Evolutionary conservation across 2,888 invertebrate species (phyloP).

Genomic region (Agrypnus murinus): DNA sequence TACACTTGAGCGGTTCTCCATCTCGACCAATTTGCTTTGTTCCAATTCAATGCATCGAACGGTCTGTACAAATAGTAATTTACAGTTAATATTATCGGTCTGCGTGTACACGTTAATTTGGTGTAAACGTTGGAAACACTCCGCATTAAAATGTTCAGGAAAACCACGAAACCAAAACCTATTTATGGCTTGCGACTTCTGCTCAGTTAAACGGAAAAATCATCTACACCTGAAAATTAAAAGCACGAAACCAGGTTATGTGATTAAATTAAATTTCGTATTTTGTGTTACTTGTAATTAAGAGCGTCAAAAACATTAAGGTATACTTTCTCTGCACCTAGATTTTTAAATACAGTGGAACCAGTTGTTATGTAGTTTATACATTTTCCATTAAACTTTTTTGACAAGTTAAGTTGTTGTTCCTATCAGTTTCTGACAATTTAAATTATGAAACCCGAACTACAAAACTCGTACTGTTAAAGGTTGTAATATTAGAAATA

Average conservation of each 20-base stretch:
- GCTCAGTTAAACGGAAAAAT: constrained; percentile 13
- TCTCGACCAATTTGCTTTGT: constrained; percentile 32
- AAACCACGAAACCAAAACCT: constrained; percentile 10
- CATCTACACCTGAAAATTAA: constrained; percentile 17
- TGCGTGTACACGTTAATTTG: constrained; percentile 26
- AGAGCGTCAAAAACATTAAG: constrained; percentile 17
- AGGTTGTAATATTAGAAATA: no score
- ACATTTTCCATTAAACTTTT: no score
- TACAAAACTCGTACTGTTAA: no score
- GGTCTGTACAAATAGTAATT: constrained; percentile 25
- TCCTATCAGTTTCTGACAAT: no score
- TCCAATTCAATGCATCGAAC: constrained; percentile 17
- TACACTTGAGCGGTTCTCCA: constrained; percentile 28
- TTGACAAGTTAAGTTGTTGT: no score
- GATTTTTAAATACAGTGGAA: no score
- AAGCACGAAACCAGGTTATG: constrained; percentile 3
- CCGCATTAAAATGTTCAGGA: constrained; percentile 17
- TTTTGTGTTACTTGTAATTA: constrained; percentile 2
- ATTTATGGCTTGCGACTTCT: constrained; percentile 12
- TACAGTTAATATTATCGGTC: constrained; percentile 26
- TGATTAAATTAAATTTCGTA: constrained; percentile 9
- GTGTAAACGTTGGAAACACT: constrained; percentile 14
- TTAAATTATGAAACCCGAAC: no score
- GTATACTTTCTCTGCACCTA: no score
- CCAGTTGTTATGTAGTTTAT: no score